A percentile compares a stretch with the other conserved stretches of the same genome.
Evolutionary conservation across 2,888 invertebrate genomes (phyloP).

Genomic region (Drosophila nr. medialis): DNA sequence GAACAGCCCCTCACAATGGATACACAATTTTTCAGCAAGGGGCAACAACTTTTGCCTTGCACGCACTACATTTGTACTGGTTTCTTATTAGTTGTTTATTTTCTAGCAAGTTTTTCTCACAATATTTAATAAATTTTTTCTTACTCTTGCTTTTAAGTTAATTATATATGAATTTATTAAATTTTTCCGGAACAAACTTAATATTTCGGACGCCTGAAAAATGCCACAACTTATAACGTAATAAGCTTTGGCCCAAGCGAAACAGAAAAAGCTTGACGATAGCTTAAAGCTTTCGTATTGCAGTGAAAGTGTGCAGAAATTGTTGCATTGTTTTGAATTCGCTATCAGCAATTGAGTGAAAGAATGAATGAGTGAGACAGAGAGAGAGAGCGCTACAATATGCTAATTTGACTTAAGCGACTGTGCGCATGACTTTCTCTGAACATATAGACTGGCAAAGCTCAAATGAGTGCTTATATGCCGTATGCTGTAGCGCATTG

Average conservation of each 20-base stretch:
- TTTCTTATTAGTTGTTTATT: constrained; percentile 26
- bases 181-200: constrained; percentile 23
- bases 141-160: not conserved
- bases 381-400: constrained; percentile 14
- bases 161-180: constrained; percentile 15
- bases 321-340: constrained; percentile 72
- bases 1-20: constrained; percentile 45
- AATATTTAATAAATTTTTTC: constrained; percentile 10
- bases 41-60: constrained; percentile 25
- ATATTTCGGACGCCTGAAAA: constrained; percentile 67
- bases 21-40: constrained; percentile 70
- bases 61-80: constrained; percentile 2
- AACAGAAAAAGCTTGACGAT: constrained; percentile 40
- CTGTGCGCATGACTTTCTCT: constrained; percentile 58
- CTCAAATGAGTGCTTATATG: constrained; percentile 21
- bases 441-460: constrained; percentile 16
- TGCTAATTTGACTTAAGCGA: constrained; percentile 12
- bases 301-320: constrained; percentile 73
- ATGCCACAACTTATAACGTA: constrained; percentile 65
- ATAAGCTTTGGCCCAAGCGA: constrained; percentile 56
- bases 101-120: constrained; percentile 1
- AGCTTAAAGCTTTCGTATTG: constrained; percentile 53
- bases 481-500: constrained; percentile 41
- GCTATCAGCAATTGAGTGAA: constrained; percentile 15
- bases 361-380: constrained; percentile 3